phyloP scores from a whole-genome alignment of 2,113 vertebrate species.

The Peromyscus californicus region DNA sequence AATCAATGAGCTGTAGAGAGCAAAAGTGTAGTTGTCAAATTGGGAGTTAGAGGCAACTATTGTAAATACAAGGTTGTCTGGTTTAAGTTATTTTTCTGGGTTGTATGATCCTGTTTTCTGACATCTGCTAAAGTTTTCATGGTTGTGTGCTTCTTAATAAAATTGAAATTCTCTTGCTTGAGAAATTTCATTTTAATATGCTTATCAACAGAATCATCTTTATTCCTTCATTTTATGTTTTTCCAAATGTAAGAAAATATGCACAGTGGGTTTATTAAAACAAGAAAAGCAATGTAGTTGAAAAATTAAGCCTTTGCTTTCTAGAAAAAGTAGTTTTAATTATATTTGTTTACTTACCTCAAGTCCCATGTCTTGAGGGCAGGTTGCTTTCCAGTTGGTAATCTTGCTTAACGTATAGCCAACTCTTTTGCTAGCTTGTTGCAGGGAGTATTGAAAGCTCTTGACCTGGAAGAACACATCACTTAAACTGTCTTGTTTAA shows the following conservation, averaged over 20 bases:
- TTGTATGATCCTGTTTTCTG: conserved; percentile 5
- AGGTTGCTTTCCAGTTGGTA: not conserved
- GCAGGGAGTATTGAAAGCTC: not conserved
- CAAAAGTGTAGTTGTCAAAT: not conserved
- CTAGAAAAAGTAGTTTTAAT: conserved; percentile 55
- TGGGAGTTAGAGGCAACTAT: not conserved
- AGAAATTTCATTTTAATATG: conserved; percentile 61
- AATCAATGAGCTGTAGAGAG: not conserved
- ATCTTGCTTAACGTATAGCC: not conserved
- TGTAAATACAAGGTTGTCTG: conserved; percentile 18
- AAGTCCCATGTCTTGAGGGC: not conserved
- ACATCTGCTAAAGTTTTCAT: conserved; percentile 64
- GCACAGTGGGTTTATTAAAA: conserved; percentile 3
- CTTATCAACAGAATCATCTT: conserved; percentile 66
- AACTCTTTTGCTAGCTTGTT: not conserved
- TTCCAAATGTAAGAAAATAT: conserved; percentile 64
- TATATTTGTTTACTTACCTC: not conserved
- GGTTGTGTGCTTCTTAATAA: conserved; percentile 63
- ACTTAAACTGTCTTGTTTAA: not conserved
- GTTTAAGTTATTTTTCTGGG: conserved; percentile 49
- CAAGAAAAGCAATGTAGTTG: not conserved
- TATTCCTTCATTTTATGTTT: conserved; percentile 56
- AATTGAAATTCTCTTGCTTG: conserved; percentile 63
- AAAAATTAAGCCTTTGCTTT: conserved; percentile 52
- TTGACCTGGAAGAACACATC: not conserved